Evolutionary conservation across 37 sponge, comb jelly and placozoan genomes (phyloP), one percentile per base, ranked within the genome.

Genomic region (Beroe forskalii): DNA sequence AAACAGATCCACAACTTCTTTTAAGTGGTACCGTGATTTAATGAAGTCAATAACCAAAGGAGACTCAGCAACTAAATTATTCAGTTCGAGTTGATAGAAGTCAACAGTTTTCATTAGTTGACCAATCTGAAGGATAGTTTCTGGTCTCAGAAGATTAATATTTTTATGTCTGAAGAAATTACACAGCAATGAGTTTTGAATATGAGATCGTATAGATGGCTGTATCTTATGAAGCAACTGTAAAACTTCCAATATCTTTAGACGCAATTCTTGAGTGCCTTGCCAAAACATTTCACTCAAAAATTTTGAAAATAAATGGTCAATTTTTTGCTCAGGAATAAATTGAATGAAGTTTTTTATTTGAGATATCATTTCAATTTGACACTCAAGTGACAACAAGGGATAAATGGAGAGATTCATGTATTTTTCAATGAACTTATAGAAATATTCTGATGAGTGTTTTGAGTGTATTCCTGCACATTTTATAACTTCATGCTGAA

Each of bases 91-190:
- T 33, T 69, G 35, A 17, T 69, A 36, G 72, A 69, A 69, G 39
- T 69, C 72, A 37, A 69, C 86, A 6, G 55, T 20, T 43, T 44
- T 80, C 86, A 80, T 80, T 1, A 80, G 86, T 24, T 38, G 86
- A 9, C 55, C 86, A 41, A 43, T 80, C 25, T 41, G 25, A 43
- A 33, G 30, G 20, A 80, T 80, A 25, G 55, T 80, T 25, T 31
- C 8, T 14, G 72, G 72, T 36, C 37, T 69, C 4, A 69, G 72
- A 1, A 69, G 39, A 9, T 69, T 33, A 36, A 69, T 1, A 35
- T 69, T 69, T 17, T 19, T 27, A 69, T 69, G 72, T 1, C 19
- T 69, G 38, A 69, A 69, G 32, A 32, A 69, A 32, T 69, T 69
- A 31, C 32, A 2, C 1, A 69, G 9, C 39, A 36, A 35, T 36